phyloP scores from a whole-genome alignment of 1,140 invertebrate genomes.

The Drosophila setifemur region DNA sequence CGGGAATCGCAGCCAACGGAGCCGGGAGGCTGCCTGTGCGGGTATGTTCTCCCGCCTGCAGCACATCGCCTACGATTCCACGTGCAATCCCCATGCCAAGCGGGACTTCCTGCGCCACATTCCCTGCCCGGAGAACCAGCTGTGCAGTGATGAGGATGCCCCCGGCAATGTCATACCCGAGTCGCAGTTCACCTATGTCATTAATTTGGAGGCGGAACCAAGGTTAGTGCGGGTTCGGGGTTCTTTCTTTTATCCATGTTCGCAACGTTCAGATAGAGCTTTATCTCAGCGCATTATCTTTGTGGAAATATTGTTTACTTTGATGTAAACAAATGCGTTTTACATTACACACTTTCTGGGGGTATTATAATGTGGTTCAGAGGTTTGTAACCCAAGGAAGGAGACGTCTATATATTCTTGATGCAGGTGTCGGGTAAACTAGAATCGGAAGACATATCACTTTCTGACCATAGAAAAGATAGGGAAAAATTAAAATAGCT shows the following conservation, averaged over 20 bases:
- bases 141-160: constrained; percentile 95
- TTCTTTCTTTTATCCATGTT: too few species aligned
- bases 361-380: too few species aligned
- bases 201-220: constrained; percentile 93
- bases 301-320: too few species aligned
- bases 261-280: not conserved
- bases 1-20: constrained; percentile 85
- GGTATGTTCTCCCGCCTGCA: constrained; percentile 94
- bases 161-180: constrained; percentile 92
- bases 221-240: too few species aligned
- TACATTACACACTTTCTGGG: too few species aligned
- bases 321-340: too few species aligned
- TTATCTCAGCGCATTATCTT: not conserved
- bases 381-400: too few species aligned
- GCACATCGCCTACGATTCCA: constrained; percentile 91
- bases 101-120: constrained; percentile 94
- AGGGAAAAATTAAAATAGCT: too few species aligned
- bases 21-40: constrained; percentile 86
- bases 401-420: too few species aligned
- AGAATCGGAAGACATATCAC: too few species aligned
- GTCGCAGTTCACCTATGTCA: constrained; percentile 96
- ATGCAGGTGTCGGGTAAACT: too few species aligned
- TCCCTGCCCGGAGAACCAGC: constrained; percentile 89
- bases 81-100: constrained; percentile 89
- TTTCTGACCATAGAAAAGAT: too few species aligned